phyloP scores from a whole-genome alignment of 1,140 invertebrate species.

The Cardiocondyla obscurior region DNA sequence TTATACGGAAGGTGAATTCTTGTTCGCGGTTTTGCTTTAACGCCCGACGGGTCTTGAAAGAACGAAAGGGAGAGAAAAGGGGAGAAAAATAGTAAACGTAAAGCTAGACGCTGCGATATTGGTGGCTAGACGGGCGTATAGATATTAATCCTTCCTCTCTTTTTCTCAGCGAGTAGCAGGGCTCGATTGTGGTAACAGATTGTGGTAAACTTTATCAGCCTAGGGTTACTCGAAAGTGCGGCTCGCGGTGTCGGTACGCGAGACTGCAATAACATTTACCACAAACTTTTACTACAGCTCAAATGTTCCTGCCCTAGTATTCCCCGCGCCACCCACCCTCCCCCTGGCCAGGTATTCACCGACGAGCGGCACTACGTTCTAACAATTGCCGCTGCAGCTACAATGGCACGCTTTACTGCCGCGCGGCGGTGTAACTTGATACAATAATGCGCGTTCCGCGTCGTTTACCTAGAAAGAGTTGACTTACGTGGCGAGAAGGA shows the following conservation, averaged over 20 bases:
- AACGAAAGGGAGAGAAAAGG: not conserved
- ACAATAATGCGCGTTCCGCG: conserved; percentile 70
- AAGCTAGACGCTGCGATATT: not conserved
- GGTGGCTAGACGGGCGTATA: not conserved
- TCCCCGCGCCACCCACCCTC: not conserved
- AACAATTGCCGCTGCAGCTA: conserved; percentile 66
- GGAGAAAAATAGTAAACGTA: not conserved
- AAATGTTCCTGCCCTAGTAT: conserved; percentile 46
- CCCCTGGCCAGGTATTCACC: not conserved
- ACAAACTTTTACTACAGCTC: conserved; percentile 71
- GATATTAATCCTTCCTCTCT: not conserved
- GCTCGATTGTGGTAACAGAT: conserved; percentile 69
- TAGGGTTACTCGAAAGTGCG: conserved; percentile 63
- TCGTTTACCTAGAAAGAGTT: conserved; percentile 60
- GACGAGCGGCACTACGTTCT: conserved; percentile 56
- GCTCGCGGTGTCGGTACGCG: conserved; percentile 36
- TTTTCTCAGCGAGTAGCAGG: not conserved
- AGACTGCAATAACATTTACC: conserved; percentile 71
- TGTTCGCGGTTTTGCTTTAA: not conserved
- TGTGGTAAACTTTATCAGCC: conserved; percentile 70
- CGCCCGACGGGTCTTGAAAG: not conserved
- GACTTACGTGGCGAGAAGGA: conserved; percentile 45
- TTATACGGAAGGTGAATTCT: not conserved
- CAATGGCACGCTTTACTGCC: conserved; percentile 67
- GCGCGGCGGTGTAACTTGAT: conserved; percentile 66